A percentile compares a stretch with the other conserved stretches of the same genome.
Evolutionary conservation across 2,888 invertebrate genomes (phyloP).

Genomic region (Drosophila gaucha): DNA sequence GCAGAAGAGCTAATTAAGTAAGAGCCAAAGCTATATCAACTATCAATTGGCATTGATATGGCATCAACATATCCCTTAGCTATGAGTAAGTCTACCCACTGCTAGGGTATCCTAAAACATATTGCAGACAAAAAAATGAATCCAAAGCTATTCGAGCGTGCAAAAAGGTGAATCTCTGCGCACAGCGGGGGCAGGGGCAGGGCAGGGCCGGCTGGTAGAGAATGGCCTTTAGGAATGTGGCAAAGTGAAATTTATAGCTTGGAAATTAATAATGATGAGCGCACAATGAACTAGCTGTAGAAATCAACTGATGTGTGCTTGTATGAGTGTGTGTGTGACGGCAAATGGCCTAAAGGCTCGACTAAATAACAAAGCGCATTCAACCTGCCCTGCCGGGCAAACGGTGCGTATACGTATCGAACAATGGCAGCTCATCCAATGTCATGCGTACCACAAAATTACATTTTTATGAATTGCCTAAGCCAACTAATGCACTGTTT

Average conservation of each 20-base stretch:
- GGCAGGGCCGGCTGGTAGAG: conserved; percentile 10
- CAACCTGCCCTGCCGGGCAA: conserved; percentile 25
- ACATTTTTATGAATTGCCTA: conserved; percentile 33
- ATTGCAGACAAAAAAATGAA: conserved; percentile 36
- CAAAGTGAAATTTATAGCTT: conserved; percentile 77
- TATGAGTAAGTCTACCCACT: neutral
- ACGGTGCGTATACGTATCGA: conserved; percentile 51
- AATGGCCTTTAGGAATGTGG: conserved; percentile 74
- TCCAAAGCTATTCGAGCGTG: conserved; percentile 63
- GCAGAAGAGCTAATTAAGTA: too few relatives aligned
- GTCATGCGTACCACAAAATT: conserved; percentile 20
- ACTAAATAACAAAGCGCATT: conserved; percentile 53
- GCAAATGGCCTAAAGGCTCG: conserved; percentile 42
- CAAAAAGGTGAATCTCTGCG: conserved; percentile 62
- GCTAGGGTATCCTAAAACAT: conserved; percentile 18
- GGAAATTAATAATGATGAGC: conserved; percentile 78
- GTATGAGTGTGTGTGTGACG: conserved; percentile 13
- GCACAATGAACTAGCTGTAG: conserved; percentile 68
- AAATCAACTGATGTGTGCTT: conserved; percentile 51
- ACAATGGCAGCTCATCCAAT: conserved; percentile 19
- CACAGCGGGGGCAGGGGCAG: conserved; percentile 2
- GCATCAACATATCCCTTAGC: neutral
- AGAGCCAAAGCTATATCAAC: neutral
- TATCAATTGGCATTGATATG: neutral
- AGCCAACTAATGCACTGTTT: conserved; percentile 26